Conservation (phyloP, 1,140 invertebrate genomes). For the Drosophila bocki region DNA sequence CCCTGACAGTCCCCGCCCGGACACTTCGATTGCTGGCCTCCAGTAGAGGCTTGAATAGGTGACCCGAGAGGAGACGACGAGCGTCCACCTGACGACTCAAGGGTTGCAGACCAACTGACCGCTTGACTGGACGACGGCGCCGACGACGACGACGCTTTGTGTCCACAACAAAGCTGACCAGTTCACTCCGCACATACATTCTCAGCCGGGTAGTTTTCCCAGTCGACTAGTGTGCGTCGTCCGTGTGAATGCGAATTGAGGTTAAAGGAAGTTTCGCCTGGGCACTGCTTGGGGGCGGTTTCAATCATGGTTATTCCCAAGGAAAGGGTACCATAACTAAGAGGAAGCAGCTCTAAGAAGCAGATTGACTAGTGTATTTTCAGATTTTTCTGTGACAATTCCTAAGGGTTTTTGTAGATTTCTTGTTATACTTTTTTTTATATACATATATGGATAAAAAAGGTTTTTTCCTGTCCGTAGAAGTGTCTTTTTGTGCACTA, state of each 20-base stretch:
- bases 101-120: constrained; percentile 78
- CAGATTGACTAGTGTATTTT: background rate
- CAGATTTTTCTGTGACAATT: too few species aligned
- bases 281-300: constrained; percentile 48
- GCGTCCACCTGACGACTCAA: constrained; percentile 57
- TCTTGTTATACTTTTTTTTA: too few species aligned
- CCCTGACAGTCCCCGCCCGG: constrained; percentile 53
- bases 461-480: too few species aligned
- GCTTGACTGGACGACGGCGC: constrained; percentile 58
- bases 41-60: background rate
- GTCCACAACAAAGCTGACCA: constrained; percentile 68
- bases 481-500: background rate
- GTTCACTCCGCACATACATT: constrained; percentile 32
- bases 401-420: background rate
- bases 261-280: constrained; percentile 81
- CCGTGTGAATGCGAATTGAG: constrained; percentile 73
- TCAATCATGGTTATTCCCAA: constrained; percentile 48
- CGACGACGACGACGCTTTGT: constrained; percentile 19
- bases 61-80: constrained; percentile 23
- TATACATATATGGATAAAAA: too few species aligned
- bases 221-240: constrained; percentile 38
- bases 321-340: constrained; percentile 16
- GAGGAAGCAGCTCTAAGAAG: background rate
- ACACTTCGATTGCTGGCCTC: background rate
- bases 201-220: constrained; percentile 66